These are phyloP conservation scores for Rhegmatorhina hoffmannsi DNA, from an alignment of 2,113 vertebrate species.

Conservation along the genomic window DNA sequence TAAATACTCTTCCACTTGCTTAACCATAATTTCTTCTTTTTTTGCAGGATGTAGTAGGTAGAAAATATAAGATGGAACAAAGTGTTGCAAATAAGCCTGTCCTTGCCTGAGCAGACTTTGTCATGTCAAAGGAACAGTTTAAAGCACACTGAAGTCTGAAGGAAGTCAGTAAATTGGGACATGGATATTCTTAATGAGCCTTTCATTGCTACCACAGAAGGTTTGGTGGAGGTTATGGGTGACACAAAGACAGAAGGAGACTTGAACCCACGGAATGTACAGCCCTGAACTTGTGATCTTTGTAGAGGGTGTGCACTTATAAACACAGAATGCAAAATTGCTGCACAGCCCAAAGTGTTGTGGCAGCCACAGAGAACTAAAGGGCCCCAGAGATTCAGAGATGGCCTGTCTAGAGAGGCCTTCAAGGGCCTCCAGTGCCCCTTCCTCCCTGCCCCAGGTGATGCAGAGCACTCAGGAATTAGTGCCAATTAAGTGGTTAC, in stretches of 20 bases:
- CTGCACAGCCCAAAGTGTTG: background rate
- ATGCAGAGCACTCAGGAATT: background rate
- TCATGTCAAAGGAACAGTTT: background rate
- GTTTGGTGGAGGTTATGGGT: background rate
- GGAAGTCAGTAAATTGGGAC: background rate
- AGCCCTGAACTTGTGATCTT: background rate
- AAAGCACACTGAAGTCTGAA: background rate
- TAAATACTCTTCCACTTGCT: background rate
- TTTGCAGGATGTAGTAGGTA: background rate
- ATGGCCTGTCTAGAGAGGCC: background rate
- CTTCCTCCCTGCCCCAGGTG: background rate
- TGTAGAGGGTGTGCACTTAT: background rate
- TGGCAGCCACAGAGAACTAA: background rate
- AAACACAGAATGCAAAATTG: background rate
- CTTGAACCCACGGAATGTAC: background rate
- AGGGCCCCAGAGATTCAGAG: rapidly evolving
- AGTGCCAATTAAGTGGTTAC: background rate
- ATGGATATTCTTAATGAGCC: background rate
- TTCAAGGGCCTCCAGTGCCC: too few species aligned
- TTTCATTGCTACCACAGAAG: background rate
- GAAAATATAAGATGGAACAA: background rate
- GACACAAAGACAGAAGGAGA: background rate
- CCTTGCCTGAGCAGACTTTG: background rate
- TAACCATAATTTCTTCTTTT: background rate
- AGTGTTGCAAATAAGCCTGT: background rate